phyloP scores from a whole-genome alignment of 2,797 vertebrate species.

The Lateolabrax maculatus region DNA sequence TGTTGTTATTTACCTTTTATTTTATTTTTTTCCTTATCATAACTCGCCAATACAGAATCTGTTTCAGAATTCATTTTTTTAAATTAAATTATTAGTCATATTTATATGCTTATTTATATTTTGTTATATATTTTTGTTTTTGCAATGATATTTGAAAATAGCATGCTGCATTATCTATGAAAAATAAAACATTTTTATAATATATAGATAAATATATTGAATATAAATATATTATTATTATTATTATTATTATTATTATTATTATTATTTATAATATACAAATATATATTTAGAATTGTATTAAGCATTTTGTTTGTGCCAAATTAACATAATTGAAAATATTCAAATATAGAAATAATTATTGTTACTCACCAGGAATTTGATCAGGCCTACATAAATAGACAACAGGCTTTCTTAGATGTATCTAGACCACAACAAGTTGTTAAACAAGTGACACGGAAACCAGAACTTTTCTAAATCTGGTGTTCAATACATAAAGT shows the following conservation, averaged over 20 bases:
- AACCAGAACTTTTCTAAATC: not conserved
- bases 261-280: too few species aligned
- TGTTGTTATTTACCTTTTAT: not conserved
- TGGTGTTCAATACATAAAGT: not conserved
- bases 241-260: too few species aligned
- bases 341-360: not conserved
- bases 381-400: not conserved
- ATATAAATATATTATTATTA: too few species aligned
- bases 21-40: too few species aligned
- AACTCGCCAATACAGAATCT: not conserved
- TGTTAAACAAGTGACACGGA: not conserved
- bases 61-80: too few species aligned
- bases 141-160: not conserved
- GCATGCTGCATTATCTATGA: not conserved
- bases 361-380: not conserved
- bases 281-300: not conserved
- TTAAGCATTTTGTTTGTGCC: not conserved
- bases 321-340: not conserved
- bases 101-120: not conserved
- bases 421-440: not conserved
- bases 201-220: too few species aligned
- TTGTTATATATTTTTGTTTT: not conserved
- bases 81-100: not conserved
- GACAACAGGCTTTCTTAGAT: not conserved
- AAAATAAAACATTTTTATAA: not conserved